A percentile compares a stretch with the other conserved stretches of the same genome.
Evolutionary conservation across 2,888 invertebrate genomes (phyloP).

Genomic region (Galerucella pusilla): DNA sequence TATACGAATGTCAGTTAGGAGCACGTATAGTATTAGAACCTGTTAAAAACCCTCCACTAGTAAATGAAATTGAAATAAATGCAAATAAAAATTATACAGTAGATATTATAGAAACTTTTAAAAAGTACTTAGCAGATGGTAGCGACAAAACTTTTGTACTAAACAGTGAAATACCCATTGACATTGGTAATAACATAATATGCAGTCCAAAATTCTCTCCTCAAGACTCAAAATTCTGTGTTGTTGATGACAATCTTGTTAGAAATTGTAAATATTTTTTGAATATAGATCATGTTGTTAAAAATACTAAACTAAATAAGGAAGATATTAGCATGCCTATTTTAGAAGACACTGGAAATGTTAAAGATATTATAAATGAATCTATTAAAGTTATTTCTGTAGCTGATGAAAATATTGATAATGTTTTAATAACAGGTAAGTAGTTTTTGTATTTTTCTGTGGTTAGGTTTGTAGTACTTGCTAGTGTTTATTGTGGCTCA

Average conservation of each 20-base stretch:
- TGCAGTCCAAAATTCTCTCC: constrained; percentile 63
- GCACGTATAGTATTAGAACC: constrained; percentile 69
- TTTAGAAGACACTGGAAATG: constrained; percentile 63
- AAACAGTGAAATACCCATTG: constrained; percentile 68
- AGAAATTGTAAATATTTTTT: constrained; percentile 65
- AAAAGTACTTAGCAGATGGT: constrained; percentile 67
- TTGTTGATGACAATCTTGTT: constrained; percentile 68
- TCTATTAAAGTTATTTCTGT: constrained; percentile 54
- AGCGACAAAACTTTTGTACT: constrained; percentile 67
- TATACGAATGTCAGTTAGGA: constrained; percentile 70
- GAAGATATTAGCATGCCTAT: constrained; percentile 27
- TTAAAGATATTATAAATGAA: constrained; percentile 67
- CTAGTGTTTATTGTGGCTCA: no score
- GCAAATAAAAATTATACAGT: constrained; percentile 54
- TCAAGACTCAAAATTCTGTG: constrained; percentile 65
- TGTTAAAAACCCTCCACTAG: constrained; percentile 57
- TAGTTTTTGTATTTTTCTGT: constrained; percentile 7
- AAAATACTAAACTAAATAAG: constrained; percentile 32
- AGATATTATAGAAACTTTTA: constrained; percentile 66
- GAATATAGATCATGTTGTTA: constrained; percentile 43
- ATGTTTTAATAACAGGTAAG: constrained; percentile 66
- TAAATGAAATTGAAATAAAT: constrained; percentile 66
- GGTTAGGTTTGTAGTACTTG: no score
- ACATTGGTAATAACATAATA: constrained; percentile 60
- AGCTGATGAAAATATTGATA: constrained; percentile 58